Evolutionary conservation across 2,888 invertebrate genomes (phyloP).

Genomic region (Melipona beecheii): DNA sequence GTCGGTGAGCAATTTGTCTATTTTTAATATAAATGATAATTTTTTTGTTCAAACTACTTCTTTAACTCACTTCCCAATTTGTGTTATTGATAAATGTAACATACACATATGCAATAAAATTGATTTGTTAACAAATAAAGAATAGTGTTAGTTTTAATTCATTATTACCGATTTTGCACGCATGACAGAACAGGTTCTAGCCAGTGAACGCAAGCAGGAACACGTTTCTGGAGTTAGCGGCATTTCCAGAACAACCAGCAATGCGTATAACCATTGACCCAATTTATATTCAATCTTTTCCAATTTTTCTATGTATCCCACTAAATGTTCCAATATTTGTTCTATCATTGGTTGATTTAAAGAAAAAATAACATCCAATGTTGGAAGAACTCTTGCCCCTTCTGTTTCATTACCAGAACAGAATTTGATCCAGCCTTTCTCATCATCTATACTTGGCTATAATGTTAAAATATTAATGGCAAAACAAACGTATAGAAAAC

Average conservation of each 20-base stretch:
- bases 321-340: slow-evolving; percentile 85
- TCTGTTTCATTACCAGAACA: slow-evolving; percentile 80
- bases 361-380: slow-evolving; percentile 80
- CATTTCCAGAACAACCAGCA: slow-evolving; percentile 87
- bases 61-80: slow-evolving; percentile 18
- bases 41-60: slow-evolving; percentile 30
- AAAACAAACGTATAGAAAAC: background rate
- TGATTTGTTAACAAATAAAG: slow-evolving; percentile 59
- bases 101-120: slow-evolving; percentile 54
- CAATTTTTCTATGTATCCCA: slow-evolving; percentile 84
- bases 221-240: slow-evolving; percentile 89
- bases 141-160: slow-evolving; percentile 73
- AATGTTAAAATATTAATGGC: slow-evolving; percentile 42
- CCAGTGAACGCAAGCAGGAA: slow-evolving; percentile 87
- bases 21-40: slow-evolving; percentile 17
- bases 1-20: slow-evolving; percentile 31
- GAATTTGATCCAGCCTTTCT: slow-evolving; percentile 84
- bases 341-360: slow-evolving; percentile 84
- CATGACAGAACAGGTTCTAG: slow-evolving; percentile 87
- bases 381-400: slow-evolving; percentile 63
- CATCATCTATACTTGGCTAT: slow-evolving; percentile 83
- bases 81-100: slow-evolving; percentile 48
- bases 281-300: slow-evolving; percentile 84
- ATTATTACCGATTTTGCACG: slow-evolving; percentile 82
- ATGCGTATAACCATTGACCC: slow-evolving; percentile 90